Evolutionary conservation across 2,888 invertebrate genomes (phyloP).

Genomic region (Acanthoscelides obtectus): DNA sequence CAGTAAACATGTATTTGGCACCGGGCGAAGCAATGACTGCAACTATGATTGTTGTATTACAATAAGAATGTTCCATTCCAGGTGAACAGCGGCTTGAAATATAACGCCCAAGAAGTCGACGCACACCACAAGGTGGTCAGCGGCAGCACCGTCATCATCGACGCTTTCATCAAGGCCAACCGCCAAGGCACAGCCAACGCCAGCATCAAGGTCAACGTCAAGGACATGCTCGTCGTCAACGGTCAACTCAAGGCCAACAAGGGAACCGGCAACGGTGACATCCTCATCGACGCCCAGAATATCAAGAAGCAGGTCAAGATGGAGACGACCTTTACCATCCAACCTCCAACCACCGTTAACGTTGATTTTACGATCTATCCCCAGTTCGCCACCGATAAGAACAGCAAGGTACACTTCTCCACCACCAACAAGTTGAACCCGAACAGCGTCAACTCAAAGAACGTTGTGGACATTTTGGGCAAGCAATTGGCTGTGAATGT

Average conservation of each 20-base stretch:
- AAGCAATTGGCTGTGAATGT: slow-evolving; percentile 49
- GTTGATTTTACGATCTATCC: slow-evolving; percentile 61
- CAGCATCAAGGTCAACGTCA: slow-evolving; percentile 56
- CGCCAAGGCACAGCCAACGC: slow-evolving; percentile 48
- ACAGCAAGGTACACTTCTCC: slow-evolving; percentile 60
- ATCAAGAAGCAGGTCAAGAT: slow-evolving; percentile 58
- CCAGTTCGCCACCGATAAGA: slow-evolving; percentile 66
- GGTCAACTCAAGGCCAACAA: slow-evolving; percentile 61
- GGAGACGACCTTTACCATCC: slow-evolving; percentile 58
- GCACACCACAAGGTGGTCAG: slow-evolving; percentile 52
- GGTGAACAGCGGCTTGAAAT: slow-evolving; percentile 27
- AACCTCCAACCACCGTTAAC: slow-evolving; percentile 57
- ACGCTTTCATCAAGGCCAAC: slow-evolving; percentile 52
- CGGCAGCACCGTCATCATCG: slow-evolving; percentile 51
- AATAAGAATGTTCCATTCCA: slow-evolving; percentile 55
- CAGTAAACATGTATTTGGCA: no score
- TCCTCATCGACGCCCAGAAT: slow-evolving; percentile 57
- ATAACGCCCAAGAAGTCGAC: slow-evolving; percentile 42
- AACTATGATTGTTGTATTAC: no score
- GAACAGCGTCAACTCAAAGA: slow-evolving; percentile 55
- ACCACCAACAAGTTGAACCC: slow-evolving; percentile 57
- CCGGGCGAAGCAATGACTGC: no score
- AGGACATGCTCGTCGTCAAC: slow-evolving; percentile 57
- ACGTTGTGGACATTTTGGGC: slow-evolving; percentile 49
- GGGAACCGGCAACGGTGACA: slow-evolving; percentile 59